Conservation (phyloP, 2,888 invertebrate species). For the Cryptops parisi region DNA sequence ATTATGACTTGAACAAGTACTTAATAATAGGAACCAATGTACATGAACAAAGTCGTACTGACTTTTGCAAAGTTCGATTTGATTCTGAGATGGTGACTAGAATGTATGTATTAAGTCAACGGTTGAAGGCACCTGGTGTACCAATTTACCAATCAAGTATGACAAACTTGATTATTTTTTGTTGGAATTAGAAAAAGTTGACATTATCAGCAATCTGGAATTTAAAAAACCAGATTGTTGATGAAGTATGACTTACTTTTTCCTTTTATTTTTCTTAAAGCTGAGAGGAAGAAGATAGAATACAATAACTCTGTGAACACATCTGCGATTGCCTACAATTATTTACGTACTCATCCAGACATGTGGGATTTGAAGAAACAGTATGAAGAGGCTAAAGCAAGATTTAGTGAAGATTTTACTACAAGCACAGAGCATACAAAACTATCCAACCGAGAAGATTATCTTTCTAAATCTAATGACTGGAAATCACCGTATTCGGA, state of each 20-base stretch:
- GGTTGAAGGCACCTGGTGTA: conserved; percentile 52
- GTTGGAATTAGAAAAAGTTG: too few relatives aligned
- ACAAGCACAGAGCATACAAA: too few relatives aligned
- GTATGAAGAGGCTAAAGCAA: background rate
- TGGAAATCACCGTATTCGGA: background rate
- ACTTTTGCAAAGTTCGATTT: conserved; percentile 52
- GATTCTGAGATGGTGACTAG: conserved; percentile 51
- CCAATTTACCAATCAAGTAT: conserved; percentile 55
- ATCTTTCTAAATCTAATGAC: background rate
- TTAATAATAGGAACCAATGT: conserved; percentile 34
- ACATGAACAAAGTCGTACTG: conserved; percentile 37
- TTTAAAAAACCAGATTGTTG: too few relatives aligned
- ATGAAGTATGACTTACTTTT: too few relatives aligned
- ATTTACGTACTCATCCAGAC: conserved; percentile 33
- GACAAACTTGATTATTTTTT: too few relatives aligned
- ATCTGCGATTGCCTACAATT: conserved; percentile 35
- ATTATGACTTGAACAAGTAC: too few relatives aligned
- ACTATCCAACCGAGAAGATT: too few relatives aligned
- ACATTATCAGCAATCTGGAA: too few relatives aligned
- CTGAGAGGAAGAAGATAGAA: conserved; percentile 29
- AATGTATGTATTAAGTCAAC: conserved; percentile 49
- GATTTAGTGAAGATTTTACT: background rate
- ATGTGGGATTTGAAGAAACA: conserved; percentile 4
- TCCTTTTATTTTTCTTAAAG: background rate
- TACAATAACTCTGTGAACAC: conserved; percentile 37